Percentiles rank a stretch among this genome's conserved stretches.
Evolutionary conservation across 1,140 invertebrate species (phyloP).

Genomic region (Copidosoma floridanum): DNA sequence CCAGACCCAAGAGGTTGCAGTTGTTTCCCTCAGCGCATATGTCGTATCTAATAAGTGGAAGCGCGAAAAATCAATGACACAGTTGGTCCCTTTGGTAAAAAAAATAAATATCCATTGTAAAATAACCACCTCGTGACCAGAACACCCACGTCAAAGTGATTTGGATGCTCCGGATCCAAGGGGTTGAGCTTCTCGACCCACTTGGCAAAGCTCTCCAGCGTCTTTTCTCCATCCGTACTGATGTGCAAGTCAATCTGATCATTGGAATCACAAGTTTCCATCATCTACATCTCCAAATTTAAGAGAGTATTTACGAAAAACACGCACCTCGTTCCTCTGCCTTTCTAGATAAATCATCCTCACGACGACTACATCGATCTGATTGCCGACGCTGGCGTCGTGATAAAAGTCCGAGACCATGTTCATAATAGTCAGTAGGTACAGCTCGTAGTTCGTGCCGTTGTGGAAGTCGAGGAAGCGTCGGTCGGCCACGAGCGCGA

Average conservation of each 20-base stretch:
- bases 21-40: constrained; percentile 62
- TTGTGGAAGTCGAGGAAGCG: constrained; percentile 67
- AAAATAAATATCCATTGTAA: neutral
- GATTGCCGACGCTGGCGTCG: constrained; percentile 65
- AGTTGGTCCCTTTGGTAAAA: no score
- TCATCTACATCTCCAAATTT: no score
- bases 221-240: constrained; percentile 62
- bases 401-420: constrained; percentile 69
- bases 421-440: constrained; percentile 72
- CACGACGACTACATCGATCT: constrained; percentile 68
- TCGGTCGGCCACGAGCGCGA: constrained; percentile 65
- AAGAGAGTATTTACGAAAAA: neutral
- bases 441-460: constrained; percentile 63
- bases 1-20: constrained; percentile 67
- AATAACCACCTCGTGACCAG: constrained; percentile 66
- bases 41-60: constrained; percentile 55
- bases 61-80: neutral
- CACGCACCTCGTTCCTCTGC: constrained; percentile 53
- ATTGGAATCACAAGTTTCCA: no score
- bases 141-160: constrained; percentile 75
- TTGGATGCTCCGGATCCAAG: constrained; percentile 63
- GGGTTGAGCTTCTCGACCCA: constrained; percentile 71
- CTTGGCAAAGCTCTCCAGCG: constrained; percentile 66
- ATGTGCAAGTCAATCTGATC: constrained; percentile 57
- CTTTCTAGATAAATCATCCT: constrained; percentile 60